Percentiles rank a stretch among this genome's conserved stretches.
These are phyloP conservation scores for Chrysopilus asiliformis DNA, from an alignment of 2,888 invertebrate species.

Conservation along the genomic window DNA sequence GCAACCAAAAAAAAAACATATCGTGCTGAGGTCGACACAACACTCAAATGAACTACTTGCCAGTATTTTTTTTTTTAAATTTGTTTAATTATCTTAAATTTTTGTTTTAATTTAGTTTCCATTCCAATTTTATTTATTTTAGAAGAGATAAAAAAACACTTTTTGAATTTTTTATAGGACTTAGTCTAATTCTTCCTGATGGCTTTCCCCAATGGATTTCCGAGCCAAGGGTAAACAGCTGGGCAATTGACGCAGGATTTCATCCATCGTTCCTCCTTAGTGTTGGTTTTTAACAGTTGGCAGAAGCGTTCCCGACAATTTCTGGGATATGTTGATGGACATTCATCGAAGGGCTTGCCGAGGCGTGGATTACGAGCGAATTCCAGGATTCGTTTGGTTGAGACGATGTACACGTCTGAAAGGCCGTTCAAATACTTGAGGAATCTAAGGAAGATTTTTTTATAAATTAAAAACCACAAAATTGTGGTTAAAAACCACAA, in stretches of 20 bases:
- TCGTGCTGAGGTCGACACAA: too few species aligned
- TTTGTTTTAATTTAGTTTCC: too few species aligned
- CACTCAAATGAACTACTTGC: too few species aligned
- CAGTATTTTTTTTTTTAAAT: too few species aligned
- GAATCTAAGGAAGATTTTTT: slow-evolving; percentile 42
- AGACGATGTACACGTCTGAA: slow-evolving; percentile 46
- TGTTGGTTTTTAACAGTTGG: slow-evolving; percentile 23
- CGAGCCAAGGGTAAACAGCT: slow-evolving; percentile 41
- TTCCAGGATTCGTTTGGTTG: slow-evolving; percentile 25
- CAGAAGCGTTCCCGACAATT: slow-evolving; percentile 25
- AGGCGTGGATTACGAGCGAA: slow-evolving; percentile 26
- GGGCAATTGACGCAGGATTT: slow-evolving; percentile 40
- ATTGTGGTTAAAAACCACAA: neutral
- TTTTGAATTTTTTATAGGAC: neutral
- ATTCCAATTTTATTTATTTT: too few species aligned
- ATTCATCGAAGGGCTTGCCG: slow-evolving; percentile 26
- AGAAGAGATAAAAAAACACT: too few species aligned
- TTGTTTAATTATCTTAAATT: too few species aligned
- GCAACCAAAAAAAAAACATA: too few species aligned
- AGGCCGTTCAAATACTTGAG: slow-evolving; percentile 40
- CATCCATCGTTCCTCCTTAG: slow-evolving; percentile 37
- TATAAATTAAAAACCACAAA: neutral
- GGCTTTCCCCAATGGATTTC: slow-evolving; percentile 37
- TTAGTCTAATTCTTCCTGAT: neutral
- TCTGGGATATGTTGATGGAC: slow-evolving; percentile 21